Conservation (phyloP, 2,797 vertebrate species). For the Poeciliopsis paucimaculata region DNA sequence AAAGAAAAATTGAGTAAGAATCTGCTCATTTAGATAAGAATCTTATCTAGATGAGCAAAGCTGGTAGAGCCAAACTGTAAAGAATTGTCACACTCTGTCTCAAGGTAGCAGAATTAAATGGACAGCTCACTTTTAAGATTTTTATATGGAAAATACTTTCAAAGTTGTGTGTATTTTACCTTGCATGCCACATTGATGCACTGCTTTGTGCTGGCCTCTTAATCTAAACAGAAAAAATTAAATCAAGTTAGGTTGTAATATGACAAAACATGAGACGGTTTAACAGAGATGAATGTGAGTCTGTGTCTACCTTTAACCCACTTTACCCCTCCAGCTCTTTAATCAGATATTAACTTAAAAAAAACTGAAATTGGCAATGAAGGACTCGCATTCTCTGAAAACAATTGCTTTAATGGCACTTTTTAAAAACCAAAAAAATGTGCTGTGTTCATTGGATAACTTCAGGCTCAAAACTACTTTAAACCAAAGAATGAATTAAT, state of each 20-base stretch:
- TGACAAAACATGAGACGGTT: background rate
- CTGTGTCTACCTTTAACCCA: constrained; percentile 51
- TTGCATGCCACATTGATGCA: background rate
- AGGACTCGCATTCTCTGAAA: constrained; percentile 21
- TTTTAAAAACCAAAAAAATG: constrained; percentile 17
- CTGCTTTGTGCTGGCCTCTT: background rate
- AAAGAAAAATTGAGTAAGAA: background rate
- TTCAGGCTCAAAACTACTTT: constrained; percentile 29
- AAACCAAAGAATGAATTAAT: constrained; percentile 24
- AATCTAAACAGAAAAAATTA: background rate
- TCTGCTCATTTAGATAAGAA: too few species aligned
- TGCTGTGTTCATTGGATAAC: constrained; percentile 19
- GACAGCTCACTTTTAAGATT: background rate
- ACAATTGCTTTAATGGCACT: constrained; percentile 6
- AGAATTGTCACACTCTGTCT: background rate
- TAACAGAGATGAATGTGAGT: background rate
- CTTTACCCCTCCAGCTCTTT: constrained; percentile 42
- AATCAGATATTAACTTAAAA: constrained; percentile 37
- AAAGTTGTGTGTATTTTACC: background rate
- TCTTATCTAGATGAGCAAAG: background rate
- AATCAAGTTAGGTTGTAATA: background rate
- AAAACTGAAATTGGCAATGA: constrained; percentile 14
- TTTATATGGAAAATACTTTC: background rate
- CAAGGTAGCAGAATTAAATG: background rate
- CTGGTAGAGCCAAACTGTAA: background rate